phyloP scores from a whole-genome alignment of 2,113 vertebrate genomes.

The Apaloderma vittatum region DNA sequence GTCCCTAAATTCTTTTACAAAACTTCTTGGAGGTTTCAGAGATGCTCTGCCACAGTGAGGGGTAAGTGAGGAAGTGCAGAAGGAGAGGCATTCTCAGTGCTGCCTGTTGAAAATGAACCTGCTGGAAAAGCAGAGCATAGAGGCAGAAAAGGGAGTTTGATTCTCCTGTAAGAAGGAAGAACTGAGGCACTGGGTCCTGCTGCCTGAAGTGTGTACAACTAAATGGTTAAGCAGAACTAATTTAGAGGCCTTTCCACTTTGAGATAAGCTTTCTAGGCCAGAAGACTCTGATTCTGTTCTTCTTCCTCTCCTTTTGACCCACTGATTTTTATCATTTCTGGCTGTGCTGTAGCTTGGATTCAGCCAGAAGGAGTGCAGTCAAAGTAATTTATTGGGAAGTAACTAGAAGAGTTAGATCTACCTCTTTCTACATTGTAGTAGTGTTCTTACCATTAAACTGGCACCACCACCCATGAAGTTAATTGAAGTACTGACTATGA shows the following conservation, averaged over 20 bases:
- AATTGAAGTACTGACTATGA: conserved; percentile 55
- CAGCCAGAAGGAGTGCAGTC: neutral
- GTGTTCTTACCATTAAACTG: conserved; percentile 48
- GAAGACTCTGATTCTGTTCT: neutral
- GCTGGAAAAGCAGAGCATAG: neutral
- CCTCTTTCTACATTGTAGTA: neutral
- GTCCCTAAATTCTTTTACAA: neutral
- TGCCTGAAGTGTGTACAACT: neutral
- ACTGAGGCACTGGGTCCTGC: neutral
- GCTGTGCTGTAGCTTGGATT: neutral
- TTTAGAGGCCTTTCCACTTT: neutral
- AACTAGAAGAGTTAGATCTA: neutral
- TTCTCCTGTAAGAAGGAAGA: neutral
- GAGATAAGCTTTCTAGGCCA: neutral
- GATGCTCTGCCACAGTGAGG: neutral
- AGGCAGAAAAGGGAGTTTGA: neutral
- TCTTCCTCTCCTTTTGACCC: conserved; percentile 11
- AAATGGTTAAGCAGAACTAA: neutral
- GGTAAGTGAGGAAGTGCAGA: neutral
- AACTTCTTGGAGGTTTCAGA: neutral
- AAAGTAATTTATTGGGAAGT: conserved; percentile 33
- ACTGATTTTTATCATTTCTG: neutral
- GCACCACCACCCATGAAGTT: conserved; percentile 69
- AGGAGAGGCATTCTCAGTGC: neutral
- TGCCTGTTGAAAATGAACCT: neutral